A percentile compares a stretch with the other conserved stretches of the same genome.
phyloP scores from a whole-genome alignment of 2,888 invertebrate species.

The Cetonia aurata region DNA sequence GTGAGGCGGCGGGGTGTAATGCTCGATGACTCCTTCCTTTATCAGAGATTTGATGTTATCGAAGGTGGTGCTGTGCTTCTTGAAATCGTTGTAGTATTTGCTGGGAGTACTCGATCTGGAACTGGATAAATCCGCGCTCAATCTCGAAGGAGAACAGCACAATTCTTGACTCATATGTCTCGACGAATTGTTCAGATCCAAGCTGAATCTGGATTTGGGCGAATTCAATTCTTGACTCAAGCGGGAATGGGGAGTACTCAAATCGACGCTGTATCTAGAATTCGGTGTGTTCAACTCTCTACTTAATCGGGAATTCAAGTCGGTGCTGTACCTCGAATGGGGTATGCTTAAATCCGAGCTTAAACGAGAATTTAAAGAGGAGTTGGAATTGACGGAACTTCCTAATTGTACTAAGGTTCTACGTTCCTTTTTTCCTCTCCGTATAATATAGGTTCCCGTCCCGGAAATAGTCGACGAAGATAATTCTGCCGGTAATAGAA shows the following conservation, averaged over 20 bases:
- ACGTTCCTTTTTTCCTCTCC: conserved; percentile 79
- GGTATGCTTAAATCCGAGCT: conserved; percentile 75
- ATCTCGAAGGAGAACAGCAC: conserved; percentile 62
- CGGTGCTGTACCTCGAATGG: conserved; percentile 72
- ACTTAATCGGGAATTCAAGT: conserved; percentile 70
- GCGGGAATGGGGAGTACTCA: conserved; percentile 74
- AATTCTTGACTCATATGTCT: conserved; percentile 61
- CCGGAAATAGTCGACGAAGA: conserved; percentile 68
- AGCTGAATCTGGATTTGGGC: conserved; percentile 72
- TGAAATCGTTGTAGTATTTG: conserved; percentile 71
- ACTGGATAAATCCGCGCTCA: conserved; percentile 61
- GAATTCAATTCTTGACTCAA: conserved; percentile 70
- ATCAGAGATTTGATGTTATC: conserved; percentile 82
- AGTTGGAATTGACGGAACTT: conserved; percentile 69
- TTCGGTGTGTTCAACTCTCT: conserved; percentile 73
- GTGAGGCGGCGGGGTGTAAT: conserved; percentile 69
- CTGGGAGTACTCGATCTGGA: conserved; percentile 67
- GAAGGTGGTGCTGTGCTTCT: conserved; percentile 81
- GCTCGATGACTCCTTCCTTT: conserved; percentile 77
- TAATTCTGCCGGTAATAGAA: conserved; percentile 61
- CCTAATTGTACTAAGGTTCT: conserved; percentile 75
- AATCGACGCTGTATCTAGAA: conserved; percentile 77
- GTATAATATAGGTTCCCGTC: conserved; percentile 85
- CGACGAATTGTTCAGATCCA: conserved; percentile 71
- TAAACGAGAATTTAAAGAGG: conserved; percentile 73